Conservation (phyloP, 2,888 invertebrate genomes). For the Ochropleura plecta region DNA sequence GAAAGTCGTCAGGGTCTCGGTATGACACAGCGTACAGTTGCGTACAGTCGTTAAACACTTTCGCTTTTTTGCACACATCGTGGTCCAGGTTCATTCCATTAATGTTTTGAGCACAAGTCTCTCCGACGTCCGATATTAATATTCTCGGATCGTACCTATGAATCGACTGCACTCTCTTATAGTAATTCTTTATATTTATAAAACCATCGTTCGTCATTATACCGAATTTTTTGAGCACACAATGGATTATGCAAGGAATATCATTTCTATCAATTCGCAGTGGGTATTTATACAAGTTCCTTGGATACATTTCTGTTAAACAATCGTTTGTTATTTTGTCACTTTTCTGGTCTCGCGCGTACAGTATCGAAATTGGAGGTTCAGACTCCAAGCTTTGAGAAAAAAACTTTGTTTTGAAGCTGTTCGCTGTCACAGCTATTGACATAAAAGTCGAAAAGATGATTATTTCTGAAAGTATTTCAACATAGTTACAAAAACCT, state of each 20-base stretch:
- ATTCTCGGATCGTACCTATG: constrained; percentile 87
- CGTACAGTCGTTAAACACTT: constrained; percentile 88
- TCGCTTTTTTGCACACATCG: constrained; percentile 87
- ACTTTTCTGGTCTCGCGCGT: constrained; percentile 84
- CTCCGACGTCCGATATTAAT: constrained; percentile 87
- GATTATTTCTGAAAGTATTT: constrained; percentile 81
- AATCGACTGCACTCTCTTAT: constrained; percentile 84
- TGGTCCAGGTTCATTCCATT: constrained; percentile 87
- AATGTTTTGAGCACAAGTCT: constrained; percentile 86
- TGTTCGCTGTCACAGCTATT: constrained; percentile 72
- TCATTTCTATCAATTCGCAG: constrained; percentile 84
- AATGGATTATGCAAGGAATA: constrained; percentile 87
- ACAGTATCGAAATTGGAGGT: constrained; percentile 83
- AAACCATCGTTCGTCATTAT: constrained; percentile 86
- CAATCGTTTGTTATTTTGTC: constrained; percentile 83
- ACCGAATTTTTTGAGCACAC: constrained; percentile 87
- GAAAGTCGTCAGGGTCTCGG: constrained; percentile 74
- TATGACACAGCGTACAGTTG: constrained; percentile 86
- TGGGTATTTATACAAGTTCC: constrained; percentile 85
- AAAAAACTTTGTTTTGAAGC: constrained; percentile 79
- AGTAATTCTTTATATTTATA: constrained; percentile 86
- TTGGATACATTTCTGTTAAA: constrained; percentile 85
- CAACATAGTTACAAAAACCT: constrained; percentile 45
- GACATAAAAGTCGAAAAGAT: constrained; percentile 72
- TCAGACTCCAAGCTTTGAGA: constrained; percentile 83